Conservation (phyloP, 2,797 vertebrate species). For the Anabas testudineus region DNA sequence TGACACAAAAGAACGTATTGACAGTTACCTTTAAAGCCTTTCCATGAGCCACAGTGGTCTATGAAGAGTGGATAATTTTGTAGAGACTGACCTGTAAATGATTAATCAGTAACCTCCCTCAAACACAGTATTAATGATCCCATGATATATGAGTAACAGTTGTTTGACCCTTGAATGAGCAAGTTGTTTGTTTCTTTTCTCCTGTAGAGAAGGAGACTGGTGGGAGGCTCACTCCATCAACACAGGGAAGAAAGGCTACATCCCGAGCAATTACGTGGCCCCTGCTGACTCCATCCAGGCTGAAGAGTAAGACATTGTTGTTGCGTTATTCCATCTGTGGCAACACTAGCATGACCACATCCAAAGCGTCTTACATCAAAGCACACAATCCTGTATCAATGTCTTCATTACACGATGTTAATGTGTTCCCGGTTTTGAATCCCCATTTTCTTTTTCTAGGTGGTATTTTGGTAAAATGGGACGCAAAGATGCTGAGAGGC, state of each 20-base stretch:
- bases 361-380: slow-evolving; percentile 23
- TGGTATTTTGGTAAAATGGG: slow-evolving; percentile 99
- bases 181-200: slow-evolving; percentile 14
- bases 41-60: neutral
- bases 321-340: slow-evolving; percentile 38
- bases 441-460: slow-evolving; percentile 69
- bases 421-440: neutral
- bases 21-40: neutral
- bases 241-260: slow-evolving; percentile 95
- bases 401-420: neutral
- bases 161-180: slow-evolving; percentile 23
- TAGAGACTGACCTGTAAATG: slow-evolving; percentile 15
- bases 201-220: slow-evolving; percentile 95
- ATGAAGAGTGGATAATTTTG: slow-evolving; percentile 3
- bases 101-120: slow-evolving; percentile 1
- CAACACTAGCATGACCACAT: slow-evolving; percentile 14
- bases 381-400: neutral
- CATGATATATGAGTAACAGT: slow-evolving; percentile 3
- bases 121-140: slow-evolving; percentile 15
- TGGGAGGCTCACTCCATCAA: slow-evolving; percentile 98
- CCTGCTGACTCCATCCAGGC: slow-evolving; percentile 98
- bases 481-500: slow-evolving; percentile 94
- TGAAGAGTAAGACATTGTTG: slow-evolving; percentile 90
- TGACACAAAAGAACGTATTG: neutral
- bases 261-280: slow-evolving; percentile 97